A percentile compares a stretch with the other conserved stretches of the same genome.
Evolutionary conservation across 2,888 invertebrate genomes (phyloP).

Genomic region (Norana najaformis): DNA sequence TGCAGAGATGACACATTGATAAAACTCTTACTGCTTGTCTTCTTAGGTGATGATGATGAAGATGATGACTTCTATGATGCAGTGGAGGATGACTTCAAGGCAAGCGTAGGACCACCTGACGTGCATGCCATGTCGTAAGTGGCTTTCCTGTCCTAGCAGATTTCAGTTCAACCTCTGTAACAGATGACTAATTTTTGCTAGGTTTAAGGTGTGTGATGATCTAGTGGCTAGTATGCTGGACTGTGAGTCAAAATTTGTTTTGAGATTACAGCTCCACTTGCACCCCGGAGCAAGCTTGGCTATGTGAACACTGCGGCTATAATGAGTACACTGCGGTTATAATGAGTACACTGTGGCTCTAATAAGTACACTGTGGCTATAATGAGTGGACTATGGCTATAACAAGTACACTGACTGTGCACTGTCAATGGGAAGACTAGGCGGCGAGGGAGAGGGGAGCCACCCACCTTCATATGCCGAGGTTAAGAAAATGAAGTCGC

Average conservation of each 20-base stretch:
- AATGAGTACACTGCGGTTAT: no score
- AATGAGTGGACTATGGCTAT: no score
- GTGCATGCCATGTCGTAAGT: not conserved
- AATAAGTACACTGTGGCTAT: no score
- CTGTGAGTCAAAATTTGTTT: no score
- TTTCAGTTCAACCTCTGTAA: not conserved
- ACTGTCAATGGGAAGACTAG: no score
- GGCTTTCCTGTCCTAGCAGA: not conserved
- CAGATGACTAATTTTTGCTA: not conserved
- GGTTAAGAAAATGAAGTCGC: not conserved
- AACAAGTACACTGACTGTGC: no score
- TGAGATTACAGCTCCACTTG: no score
- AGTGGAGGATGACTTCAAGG: constrained; percentile 49
- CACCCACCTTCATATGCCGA: no score
- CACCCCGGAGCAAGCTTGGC: no score
- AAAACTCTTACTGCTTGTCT: not conserved
- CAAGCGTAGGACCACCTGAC: not conserved
- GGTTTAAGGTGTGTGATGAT: not conserved
- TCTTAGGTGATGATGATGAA: constrained; percentile 49
- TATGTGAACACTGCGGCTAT: no score
- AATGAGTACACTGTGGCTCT: no score
- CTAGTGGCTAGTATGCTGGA: not conserved
- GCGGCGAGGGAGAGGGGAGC: no score
- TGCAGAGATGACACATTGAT: not conserved
- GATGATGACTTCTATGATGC: constrained; percentile 61